These are phyloP conservation scores for Lasioglossum zephyrum DNA, from an alignment of 2,888 invertebrate genomes.

Conservation along the genomic window DNA sequence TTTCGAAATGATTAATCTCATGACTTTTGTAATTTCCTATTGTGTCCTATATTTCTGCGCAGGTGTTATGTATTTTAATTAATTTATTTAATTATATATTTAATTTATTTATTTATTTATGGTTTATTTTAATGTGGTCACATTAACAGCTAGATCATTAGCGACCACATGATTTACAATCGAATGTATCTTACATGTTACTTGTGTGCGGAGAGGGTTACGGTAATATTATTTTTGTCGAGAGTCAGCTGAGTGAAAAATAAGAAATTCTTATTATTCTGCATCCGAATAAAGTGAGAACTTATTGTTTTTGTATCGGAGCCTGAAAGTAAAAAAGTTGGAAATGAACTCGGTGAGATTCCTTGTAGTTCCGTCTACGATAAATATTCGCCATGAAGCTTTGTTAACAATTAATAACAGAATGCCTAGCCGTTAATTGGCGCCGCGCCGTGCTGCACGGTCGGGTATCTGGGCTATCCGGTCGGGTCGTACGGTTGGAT, in stretches of 20 bases:
- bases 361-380: not conserved
- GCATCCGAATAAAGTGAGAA: not conserved
- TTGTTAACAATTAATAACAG: conserved; percentile 6
- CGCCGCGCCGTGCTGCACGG: not conserved
- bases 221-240: not conserved
- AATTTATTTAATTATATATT: too few species aligned
- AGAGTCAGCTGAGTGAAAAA: too few species aligned
- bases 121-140: too few species aligned
- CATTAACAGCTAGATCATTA: too few species aligned
- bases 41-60: not conserved
- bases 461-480: conserved; percentile 3
- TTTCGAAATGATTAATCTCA: not conserved
- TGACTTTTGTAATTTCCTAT: not conserved
- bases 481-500: conserved; percentile 11
- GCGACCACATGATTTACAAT: too few species aligned
- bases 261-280: not conserved
- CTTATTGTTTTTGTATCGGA: not conserved
- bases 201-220: too few species aligned
- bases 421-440: conserved; percentile 1
- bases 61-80: not conserved
- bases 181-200: too few species aligned
- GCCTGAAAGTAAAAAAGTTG: not conserved
- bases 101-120: too few species aligned
- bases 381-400: not conserved
- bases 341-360: not conserved